Conservation (phyloP, 2,888 invertebrate species). For the Mylabris sibirica region DNA sequence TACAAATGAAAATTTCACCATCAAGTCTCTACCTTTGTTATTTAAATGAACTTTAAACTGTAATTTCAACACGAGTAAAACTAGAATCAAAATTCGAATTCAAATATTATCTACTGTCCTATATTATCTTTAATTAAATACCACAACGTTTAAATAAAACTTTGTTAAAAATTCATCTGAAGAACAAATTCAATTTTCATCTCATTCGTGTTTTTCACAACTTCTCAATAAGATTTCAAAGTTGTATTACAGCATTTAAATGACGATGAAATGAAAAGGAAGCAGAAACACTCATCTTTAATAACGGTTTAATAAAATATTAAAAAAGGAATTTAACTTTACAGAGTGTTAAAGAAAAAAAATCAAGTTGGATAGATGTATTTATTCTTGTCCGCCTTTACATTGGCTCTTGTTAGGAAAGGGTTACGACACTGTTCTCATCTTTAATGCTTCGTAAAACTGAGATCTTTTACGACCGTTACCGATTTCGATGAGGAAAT, state of each 20-base stretch:
- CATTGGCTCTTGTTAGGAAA: slow-evolving; percentile 43
- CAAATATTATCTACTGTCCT: not conserved
- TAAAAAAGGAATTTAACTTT: slow-evolving; percentile 17
- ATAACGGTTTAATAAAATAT: slow-evolving; percentile 27
- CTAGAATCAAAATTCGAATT: slow-evolving; percentile 19
- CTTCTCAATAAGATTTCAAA: slow-evolving; percentile 28
- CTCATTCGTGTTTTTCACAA: not conserved
- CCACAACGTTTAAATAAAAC: slow-evolving; percentile 2
- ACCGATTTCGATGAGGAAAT: slow-evolving; percentile 51
- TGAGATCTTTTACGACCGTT: slow-evolving; percentile 47
- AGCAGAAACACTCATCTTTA: slow-evolving; percentile 15
- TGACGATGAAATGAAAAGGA: slow-evolving; percentile 26
- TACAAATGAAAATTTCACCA: slow-evolving; percentile 28
- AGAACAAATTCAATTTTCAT: slow-evolving; percentile 6
- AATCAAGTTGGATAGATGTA: slow-evolving; percentile 26
- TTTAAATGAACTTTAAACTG: slow-evolving; percentile 28
- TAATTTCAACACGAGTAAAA: slow-evolving; percentile 27
- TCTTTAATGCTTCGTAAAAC: slow-evolving; percentile 51
- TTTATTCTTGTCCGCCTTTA: slow-evolving; percentile 16
- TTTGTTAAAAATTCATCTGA: not conserved
- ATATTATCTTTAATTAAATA: slow-evolving; percentile 4
- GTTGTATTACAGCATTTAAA: slow-evolving; percentile 22
- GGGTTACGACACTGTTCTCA: slow-evolving; percentile 51
- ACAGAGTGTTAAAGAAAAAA: slow-evolving; percentile 23
- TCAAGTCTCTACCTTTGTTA: slow-evolving; percentile 28